A percentile compares a stretch with the other conserved stretches of the same genome.
These are phyloP conservation scores for Platycheirus albimanus DNA, from an alignment of 2,888 invertebrate species.

Conservation along the genomic window DNA sequence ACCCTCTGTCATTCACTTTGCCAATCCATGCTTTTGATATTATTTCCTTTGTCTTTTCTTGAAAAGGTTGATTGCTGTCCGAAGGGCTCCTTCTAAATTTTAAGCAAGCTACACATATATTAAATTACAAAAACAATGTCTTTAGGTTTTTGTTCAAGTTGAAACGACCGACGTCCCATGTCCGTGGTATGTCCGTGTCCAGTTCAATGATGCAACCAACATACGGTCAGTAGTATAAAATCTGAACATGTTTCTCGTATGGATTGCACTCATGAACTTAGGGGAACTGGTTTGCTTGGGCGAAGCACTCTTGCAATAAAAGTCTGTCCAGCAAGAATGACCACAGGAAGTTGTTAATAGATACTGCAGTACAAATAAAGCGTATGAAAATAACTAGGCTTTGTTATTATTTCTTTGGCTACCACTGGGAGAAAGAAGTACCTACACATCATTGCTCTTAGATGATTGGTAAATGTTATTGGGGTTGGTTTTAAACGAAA, in stretches of 20 bases:
- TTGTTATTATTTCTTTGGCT: no score
- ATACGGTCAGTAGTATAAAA: slow-evolving; percentile 15
- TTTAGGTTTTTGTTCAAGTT: neutral
- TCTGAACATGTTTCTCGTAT: slow-evolving; percentile 23
- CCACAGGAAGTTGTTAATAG: no score
- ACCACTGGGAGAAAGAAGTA: no score
- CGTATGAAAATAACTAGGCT: no score
- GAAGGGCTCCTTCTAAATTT: slow-evolving; percentile 32
- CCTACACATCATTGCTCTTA: no score
- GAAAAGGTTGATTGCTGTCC: slow-evolving; percentile 32
- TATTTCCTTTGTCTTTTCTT: slow-evolving; percentile 47
- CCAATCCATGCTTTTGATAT: slow-evolving; percentile 9
- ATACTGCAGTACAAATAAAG: no score
- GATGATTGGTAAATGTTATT: no score
- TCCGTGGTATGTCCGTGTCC: no score
- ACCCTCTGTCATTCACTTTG: slow-evolving; percentile 58
- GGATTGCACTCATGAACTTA: slow-evolving; percentile 6
- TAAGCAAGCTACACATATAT: slow-evolving; percentile 5
- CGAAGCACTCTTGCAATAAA: neutral
- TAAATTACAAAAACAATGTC: slow-evolving; percentile 21
- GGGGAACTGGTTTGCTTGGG: slow-evolving; percentile 40
- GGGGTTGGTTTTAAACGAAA: slow-evolving; percentile 20
- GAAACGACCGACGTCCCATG: slow-evolving; percentile 3
- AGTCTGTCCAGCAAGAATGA: slow-evolving; percentile 31
- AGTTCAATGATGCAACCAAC: slow-evolving; percentile 55